Evolutionary conservation across 2,113 vertebrate species (phyloP).

Genomic region (Saiga tatarica): DNA sequence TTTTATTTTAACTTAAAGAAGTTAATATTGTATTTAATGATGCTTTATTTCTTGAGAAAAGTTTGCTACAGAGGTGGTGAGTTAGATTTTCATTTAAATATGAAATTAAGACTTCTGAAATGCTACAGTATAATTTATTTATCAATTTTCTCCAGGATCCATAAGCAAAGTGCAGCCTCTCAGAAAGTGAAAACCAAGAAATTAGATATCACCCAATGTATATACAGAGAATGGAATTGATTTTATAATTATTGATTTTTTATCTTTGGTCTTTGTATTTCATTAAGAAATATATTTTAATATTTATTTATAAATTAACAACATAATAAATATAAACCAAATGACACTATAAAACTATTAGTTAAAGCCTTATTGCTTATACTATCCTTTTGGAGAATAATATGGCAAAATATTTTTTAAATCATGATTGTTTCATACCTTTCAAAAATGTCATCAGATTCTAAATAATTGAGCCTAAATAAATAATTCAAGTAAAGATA

Average conservation of each 20-base stretch:
- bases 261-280: not conserved
- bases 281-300: not conserved
- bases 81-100: not conserved
- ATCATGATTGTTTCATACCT: not conserved
- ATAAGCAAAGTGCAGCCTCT: not conserved
- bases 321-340: not conserved
- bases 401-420: not conserved
- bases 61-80: not conserved
- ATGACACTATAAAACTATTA: not conserved
- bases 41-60: not conserved
- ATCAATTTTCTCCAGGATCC: not conserved
- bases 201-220: not conserved
- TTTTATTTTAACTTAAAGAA: not conserved
- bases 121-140: not conserved
- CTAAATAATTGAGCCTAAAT: not conserved
- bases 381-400: not conserved
- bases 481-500: not conserved
- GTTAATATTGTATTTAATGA: not conserved
- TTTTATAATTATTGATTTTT: not conserved
- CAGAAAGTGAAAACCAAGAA: not conserved
- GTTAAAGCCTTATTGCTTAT: not conserved
- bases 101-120: not conserved
- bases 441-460: not conserved
- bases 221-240: not conserved
- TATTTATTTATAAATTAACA: not conserved